phyloP scores from a whole-genome alignment of 2,888 invertebrate species.

The Hoplodrina blanda region DNA sequence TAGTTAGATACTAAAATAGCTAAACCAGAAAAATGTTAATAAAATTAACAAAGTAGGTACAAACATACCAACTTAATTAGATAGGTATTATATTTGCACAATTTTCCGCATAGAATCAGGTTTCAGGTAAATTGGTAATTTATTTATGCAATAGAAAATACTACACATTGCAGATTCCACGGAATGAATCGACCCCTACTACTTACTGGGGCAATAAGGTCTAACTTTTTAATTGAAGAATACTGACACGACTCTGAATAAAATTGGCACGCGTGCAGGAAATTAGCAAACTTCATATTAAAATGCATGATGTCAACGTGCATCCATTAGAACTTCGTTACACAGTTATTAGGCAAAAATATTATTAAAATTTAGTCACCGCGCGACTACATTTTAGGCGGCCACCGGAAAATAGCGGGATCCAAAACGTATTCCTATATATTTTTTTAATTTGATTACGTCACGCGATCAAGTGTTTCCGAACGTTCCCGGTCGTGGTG shows the following conservation, averaged over 20 bases:
- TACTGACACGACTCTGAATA: slow-evolving; percentile 14
- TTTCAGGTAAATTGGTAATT: neutral
- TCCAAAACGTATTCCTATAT: slow-evolving; percentile 49
- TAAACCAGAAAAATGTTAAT: neutral
- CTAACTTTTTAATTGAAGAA: slow-evolving; percentile 36
- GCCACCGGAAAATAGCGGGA: slow-evolving; percentile 80
- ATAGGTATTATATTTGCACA: neutral
- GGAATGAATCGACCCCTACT: neutral
- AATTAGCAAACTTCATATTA: slow-evolving; percentile 46
- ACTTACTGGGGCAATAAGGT: neutral
- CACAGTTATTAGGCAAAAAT: slow-evolving; percentile 79
- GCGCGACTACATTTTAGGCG: slow-evolving; percentile 71
- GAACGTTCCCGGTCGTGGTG: slow-evolving; percentile 70
- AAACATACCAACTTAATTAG: neutral
- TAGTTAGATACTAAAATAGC: too few relatives aligned
- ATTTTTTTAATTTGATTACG: slow-evolving; percentile 61
- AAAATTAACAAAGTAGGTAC: neutral
- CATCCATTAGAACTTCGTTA: slow-evolving; percentile 77
- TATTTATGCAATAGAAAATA: neutral
- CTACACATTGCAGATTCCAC: slow-evolving; percentile 5
- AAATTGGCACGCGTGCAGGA: slow-evolving; percentile 38
- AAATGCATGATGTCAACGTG: slow-evolving; percentile 60
- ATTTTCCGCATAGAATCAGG: slow-evolving; percentile 17
- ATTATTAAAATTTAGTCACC: slow-evolving; percentile 77
- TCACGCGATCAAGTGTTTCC: slow-evolving; percentile 65